These are phyloP conservation scores for Netelia melanura DNA, from an alignment of 2,888 invertebrate genomes.

Conservation along the genomic window DNA sequence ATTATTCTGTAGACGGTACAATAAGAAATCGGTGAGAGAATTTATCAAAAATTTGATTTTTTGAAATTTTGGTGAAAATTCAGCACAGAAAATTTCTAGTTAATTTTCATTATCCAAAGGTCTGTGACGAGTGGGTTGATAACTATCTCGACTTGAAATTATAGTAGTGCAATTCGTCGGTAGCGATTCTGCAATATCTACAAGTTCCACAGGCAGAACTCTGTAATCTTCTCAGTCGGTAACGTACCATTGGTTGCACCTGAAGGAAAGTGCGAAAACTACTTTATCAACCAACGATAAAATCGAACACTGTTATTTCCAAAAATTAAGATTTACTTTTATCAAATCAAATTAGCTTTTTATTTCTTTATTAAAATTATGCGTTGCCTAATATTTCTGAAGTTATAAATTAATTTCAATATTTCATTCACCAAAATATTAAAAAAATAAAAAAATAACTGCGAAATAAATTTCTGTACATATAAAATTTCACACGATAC, in stretches of 20 bases:
- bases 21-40: not conserved
- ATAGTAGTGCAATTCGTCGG: not conserved
- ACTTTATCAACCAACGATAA: conserved; percentile 25
- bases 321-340: conserved; percentile 4
- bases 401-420: no score
- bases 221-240: conserved; percentile 6
- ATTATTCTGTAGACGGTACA: not conserved
- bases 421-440: no score
- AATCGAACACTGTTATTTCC: not conserved
- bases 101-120: not conserved
- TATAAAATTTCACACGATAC: not conserved
- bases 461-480: not conserved
- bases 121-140: not conserved
- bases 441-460: no score
- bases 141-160: no score
- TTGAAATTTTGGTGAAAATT: not conserved
- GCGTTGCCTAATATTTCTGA: no score
- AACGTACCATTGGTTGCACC: not conserved
- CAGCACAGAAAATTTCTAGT: not conserved
- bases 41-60: not conserved
- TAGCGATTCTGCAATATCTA: not conserved
- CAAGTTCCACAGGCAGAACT: not conserved
- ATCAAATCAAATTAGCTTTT: not conserved
- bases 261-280: not conserved
- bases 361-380: not conserved